Evolutionary conservation across 1,140 invertebrate species (phyloP).

Genomic region (Lasaia peninsularis): DNA sequence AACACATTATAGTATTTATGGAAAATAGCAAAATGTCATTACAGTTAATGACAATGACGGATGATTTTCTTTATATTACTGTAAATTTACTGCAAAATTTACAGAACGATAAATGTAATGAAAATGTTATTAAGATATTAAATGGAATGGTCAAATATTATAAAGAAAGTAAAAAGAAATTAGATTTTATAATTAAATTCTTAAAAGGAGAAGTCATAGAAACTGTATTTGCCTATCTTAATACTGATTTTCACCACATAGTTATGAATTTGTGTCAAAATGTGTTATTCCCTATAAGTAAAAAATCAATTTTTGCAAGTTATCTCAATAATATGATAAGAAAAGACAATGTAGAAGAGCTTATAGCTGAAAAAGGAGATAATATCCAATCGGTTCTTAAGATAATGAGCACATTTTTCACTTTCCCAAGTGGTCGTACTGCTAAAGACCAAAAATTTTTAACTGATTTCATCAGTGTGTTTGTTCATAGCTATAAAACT

Average conservation of each 20-base stretch:
- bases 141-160: slow-evolving; percentile 50
- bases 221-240: slow-evolving; percentile 50
- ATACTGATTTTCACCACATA: slow-evolving; percentile 34
- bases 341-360: slow-evolving; percentile 53
- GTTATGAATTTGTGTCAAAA: slow-evolving; percentile 49
- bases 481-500: slow-evolving; percentile 48
- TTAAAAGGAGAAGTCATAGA: slow-evolving; percentile 54
- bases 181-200: slow-evolving; percentile 56
- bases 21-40: slow-evolving; percentile 48
- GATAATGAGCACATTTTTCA: slow-evolving; percentile 57
- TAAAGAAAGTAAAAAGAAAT: slow-evolving; percentile 58
- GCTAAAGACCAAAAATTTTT: slow-evolving; percentile 45
- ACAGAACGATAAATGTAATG: slow-evolving; percentile 25
- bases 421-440: slow-evolving; percentile 46
- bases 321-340: slow-evolving; percentile 58
- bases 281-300: slow-evolving; percentile 54
- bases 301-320: slow-evolving; percentile 47
- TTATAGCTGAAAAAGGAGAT: slow-evolving; percentile 56
- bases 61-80: slow-evolving; percentile 47
- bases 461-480: slow-evolving; percentile 48
- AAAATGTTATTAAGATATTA: slow-evolving; percentile 38
- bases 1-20: slow-evolving; percentile 45
- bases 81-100: slow-evolving; percentile 51
- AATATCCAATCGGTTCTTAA: slow-evolving; percentile 62
- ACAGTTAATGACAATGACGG: slow-evolving; percentile 40